Percentiles rank a stretch among this genome's conserved stretches.
These are phyloP conservation scores for Unio pictorum DNA, from an alignment of 2,888 invertebrate species.

Conservation along the genomic window DNA sequence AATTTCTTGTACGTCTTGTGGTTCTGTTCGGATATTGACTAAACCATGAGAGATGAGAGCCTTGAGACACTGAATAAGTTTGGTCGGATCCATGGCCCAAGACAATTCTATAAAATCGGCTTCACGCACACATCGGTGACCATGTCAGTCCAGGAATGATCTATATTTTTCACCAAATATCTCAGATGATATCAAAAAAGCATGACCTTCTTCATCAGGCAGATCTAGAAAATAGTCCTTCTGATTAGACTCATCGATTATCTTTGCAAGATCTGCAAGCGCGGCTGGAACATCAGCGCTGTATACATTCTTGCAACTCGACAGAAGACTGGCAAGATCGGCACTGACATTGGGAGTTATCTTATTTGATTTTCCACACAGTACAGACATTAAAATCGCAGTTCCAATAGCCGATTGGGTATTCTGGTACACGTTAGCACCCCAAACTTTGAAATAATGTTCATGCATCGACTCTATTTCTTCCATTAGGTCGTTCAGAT, in stretches of 20 bases:
- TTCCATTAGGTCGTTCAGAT: too few relatives aligned
- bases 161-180: too few relatives aligned
- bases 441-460: too few relatives aligned
- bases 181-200: too few relatives aligned
- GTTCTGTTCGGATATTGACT: not conserved
- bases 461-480: too few relatives aligned
- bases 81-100: constrained; percentile 38
- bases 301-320: too few relatives aligned
- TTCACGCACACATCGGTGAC: constrained; percentile 79
- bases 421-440: too few relatives aligned
- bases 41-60: not conserved
- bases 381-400: too few relatives aligned
- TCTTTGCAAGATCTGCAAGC: constrained; percentile 4
- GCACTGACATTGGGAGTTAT: too few relatives aligned
- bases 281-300: constrained; percentile 8
- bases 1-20: not conserved
- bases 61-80: constrained; percentile 70
- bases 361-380: too few relatives aligned
- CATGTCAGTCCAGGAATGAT: constrained; percentile 79
- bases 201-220: not conserved
- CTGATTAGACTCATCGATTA: not conserved
- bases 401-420: too few relatives aligned
- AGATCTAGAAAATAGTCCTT: not conserved
- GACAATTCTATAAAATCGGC: constrained; percentile 45
- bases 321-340: too few relatives aligned